Evolutionary conservation across 2,888 invertebrate species (phyloP), one percentile per base, ranked within the genome.

Genomic region (Schrankia costaestrigalis): DNA sequence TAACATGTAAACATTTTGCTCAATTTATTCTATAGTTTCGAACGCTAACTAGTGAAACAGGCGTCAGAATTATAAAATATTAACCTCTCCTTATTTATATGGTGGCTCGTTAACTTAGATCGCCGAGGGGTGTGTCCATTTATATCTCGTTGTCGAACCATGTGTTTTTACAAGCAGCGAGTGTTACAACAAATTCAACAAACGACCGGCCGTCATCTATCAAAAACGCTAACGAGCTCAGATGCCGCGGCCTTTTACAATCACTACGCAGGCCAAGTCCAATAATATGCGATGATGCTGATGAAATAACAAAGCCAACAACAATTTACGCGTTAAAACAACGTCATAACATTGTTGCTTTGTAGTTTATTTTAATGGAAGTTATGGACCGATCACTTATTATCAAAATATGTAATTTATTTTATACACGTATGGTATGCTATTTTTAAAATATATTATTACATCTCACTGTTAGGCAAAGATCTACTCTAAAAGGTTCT

Each of bases 141-240:
- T 82, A 77, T 85, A 83, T 79, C 74, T 72, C 64, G 78, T 73
- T 78, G 83, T 84, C 79, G 84, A 82, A 79, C 78, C 69, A 67
- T 77, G 73, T 81, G 80, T 81, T 85, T 84, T 84, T 82, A 83
- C 82, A 63, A 71, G 59, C 70, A 68, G 67, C 73, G 71, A 71
- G 74, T 78, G 79, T 79, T 80, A 80, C 77, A 79, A 80, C 82
- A 78, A 83, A 83, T 83, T 78, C 80, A 77, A 85, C 85, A 79
- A 82, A 82, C 80, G 75, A 79, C 74, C 80, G 74, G 71, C 64
- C 78, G 79, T 83, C 85, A 86, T 87, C 85, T 86, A 86, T 87
- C 87, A 86, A 84, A 84, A 81, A 81, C 78, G 68, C 79, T 86
- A 86, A 86, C 86, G 86, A 87, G 83, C 80, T 69, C 62, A 63